A percentile compares a stretch with the other conserved stretches of the same genome.
Evolutionary conservation across 2,888 invertebrate genomes (phyloP).

Genomic region (Leucania comma): DNA sequence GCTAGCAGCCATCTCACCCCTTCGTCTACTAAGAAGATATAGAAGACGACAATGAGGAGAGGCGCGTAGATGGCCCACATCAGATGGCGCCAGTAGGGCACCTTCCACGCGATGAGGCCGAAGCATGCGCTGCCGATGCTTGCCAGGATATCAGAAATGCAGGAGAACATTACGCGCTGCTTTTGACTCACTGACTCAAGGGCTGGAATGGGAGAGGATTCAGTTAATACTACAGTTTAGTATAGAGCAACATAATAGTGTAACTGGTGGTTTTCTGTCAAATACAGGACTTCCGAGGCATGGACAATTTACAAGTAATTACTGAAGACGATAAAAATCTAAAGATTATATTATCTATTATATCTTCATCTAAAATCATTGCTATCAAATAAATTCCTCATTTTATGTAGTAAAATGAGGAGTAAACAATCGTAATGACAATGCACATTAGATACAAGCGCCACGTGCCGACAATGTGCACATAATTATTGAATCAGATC

Average conservation of each 20-base stretch:
- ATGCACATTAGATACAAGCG: not conserved
- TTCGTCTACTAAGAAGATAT: slow-evolving; percentile 94
- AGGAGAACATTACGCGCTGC: slow-evolving; percentile 84
- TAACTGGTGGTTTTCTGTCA: not conserved
- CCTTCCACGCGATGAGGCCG: slow-evolving; percentile 93
- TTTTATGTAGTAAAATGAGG: not conserved
- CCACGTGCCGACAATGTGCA: slow-evolving; percentile 25
- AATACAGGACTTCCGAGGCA: not conserved
- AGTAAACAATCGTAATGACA: slow-evolving; percentile 10
- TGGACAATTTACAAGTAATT: not conserved
- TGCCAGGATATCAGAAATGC: slow-evolving; percentile 81
- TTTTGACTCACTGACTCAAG: slow-evolving; percentile 85
- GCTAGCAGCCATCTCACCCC: slow-evolving; percentile 95
- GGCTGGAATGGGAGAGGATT: slow-evolving; percentile 71
- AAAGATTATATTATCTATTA: not conserved
- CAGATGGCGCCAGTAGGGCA: slow-evolving; percentile 93
- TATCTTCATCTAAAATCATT: not conserved
- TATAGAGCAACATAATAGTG: not conserved
- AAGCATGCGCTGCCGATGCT: slow-evolving; percentile 93
- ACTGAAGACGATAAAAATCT: not conserved
- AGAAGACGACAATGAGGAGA: slow-evolving; percentile 92
- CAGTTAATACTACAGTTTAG: not conserved
- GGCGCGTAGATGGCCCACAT: slow-evolving; percentile 94
- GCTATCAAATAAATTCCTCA: not conserved
- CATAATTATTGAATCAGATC: slow-evolving; percentile 8